Base-by-base conservation (phyloP, 2,888 invertebrate species). In the Lasiommata megera region DNA sequence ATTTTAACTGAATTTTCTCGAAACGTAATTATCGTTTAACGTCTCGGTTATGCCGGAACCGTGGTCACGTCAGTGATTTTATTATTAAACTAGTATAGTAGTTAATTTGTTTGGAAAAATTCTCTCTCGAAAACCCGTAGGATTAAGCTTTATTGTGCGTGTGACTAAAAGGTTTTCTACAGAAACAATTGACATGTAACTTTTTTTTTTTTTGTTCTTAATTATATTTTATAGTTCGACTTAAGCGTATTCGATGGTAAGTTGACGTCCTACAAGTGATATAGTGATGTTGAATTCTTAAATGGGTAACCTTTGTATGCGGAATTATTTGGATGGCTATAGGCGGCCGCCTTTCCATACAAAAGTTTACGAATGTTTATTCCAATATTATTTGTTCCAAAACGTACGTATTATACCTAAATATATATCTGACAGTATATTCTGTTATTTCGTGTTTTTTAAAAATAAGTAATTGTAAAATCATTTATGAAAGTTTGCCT, bases 241-340 rank as follows among this genome's bases (percentile, higher is more conserved):
- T 34, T 65, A 72, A 71, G 74, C 76, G 77, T 84, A 82, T 54
- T 44, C 31, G 14, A 43, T 31, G n/a, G 80, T 79, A 83, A 83
- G 81, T 83, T 86, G 76, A 79, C 83, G 79, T 82, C 75, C 84
- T 80, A 83, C 83, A 85, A 87, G 89, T 88, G 89, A 90, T 89
- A 87, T 83, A 82, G 73, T 78, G 74, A 82, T 72, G 80, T 78
- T 83, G 84, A 83, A 82, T 80, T 82, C 76, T 76, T 82, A 80
- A 84, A 83, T 86, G 80, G 79, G 86, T 88, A 88, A 86, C 87
- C 87, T 88, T 88, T 81, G n/a, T 79, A 80, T 80, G 80, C 79
- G 85, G 84, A 84, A 88, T 88, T 88, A n/a, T n/a, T n/a, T n/a
- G n/a, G n/a, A n/a, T n/a, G n/a, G n/a, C n/a, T n/a, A n/a, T n/a